Percentiles rank a stretch among this genome's conserved stretches.
These are phyloP conservation scores for Akabosia matsudoensis DNA, from an alignment of 1,140 invertebrate species.

Conservation along the genomic window DNA sequence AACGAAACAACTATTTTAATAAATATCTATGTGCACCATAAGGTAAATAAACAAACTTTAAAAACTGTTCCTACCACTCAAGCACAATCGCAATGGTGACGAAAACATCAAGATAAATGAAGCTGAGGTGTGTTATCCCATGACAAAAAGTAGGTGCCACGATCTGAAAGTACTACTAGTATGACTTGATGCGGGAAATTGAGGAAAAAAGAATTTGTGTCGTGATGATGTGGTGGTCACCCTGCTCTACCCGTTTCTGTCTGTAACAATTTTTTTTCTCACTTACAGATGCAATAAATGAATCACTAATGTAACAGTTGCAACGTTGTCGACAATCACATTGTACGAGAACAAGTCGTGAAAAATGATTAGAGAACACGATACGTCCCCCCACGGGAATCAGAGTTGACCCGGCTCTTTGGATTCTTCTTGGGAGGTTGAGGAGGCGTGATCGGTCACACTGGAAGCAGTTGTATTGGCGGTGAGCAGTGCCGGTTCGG, in stretches of 20 bases:
- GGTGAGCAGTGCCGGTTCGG: not conserved
- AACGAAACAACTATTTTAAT: not conserved
- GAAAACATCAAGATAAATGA: no score
- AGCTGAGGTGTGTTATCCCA: no score
- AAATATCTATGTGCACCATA: no score
- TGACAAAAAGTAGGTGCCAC: no score
- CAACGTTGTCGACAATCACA: not conserved
- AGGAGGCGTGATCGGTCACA: not conserved
- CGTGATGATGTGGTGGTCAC: not conserved
- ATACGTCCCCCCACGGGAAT: not conserved
- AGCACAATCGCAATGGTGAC: no score
- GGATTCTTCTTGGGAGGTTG: not conserved
- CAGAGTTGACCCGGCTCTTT: not conserved
- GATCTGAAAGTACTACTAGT: no score
- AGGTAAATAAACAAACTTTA: no score
- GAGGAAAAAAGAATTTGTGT: not conserved
- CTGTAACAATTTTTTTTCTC: not conserved
- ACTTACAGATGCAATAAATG: no score
- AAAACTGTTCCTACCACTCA: no score
- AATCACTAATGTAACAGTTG: not conserved
- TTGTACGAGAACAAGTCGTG: not conserved
- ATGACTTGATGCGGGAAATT: not conserved
- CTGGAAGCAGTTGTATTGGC: not conserved
- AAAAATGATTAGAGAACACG: not conserved
- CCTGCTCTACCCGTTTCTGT: conserved; percentile 3